phyloP scores from a whole-genome alignment of 2,888 invertebrate genomes.

The Zygogramma bicolorata region DNA sequence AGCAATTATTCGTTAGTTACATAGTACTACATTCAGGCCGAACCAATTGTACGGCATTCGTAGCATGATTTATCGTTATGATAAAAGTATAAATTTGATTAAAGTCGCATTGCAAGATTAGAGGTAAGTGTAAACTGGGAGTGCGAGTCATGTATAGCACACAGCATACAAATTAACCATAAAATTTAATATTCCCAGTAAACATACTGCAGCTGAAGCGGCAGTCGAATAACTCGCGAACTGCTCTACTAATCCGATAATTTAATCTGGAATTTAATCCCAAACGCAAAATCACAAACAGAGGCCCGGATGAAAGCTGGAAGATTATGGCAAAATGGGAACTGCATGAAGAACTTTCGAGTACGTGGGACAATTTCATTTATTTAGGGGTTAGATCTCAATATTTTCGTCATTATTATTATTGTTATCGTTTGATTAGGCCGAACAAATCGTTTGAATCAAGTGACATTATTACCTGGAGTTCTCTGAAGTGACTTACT shows the following conservation, averaged over 20 bases:
- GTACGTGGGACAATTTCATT: background rate
- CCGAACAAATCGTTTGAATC: no score
- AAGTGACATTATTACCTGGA: no score
- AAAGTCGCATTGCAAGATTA: conserved; percentile 52
- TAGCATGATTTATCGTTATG: conserved; percentile 34
- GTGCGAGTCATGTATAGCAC: conserved; percentile 25
- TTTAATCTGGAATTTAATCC: conserved; percentile 53
- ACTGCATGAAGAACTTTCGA: background rate
- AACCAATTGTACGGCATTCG: conserved; percentile 26
- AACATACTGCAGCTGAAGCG: conserved; percentile 55
- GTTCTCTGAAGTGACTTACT: no score
- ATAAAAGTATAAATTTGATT: conserved; percentile 49
- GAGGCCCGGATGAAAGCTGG: conserved; percentile 35
- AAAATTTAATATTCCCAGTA: conserved; percentile 61
- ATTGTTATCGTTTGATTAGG: no score
- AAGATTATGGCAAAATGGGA: conserved; percentile 35
- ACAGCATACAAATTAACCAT: conserved; percentile 60
- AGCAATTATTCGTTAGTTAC: background rate
- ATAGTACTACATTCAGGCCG: background rate
- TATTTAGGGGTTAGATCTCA: background rate
- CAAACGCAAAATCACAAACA: conserved; percentile 43
- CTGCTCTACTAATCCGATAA: conserved; percentile 57
- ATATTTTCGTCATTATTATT: background rate
- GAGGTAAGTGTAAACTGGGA: conserved; percentile 50
- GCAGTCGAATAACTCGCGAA: conserved; percentile 57